phyloP scores from a whole-genome alignment of 2,113 vertebrate genomes.

The Jaculus jaculus region DNA sequence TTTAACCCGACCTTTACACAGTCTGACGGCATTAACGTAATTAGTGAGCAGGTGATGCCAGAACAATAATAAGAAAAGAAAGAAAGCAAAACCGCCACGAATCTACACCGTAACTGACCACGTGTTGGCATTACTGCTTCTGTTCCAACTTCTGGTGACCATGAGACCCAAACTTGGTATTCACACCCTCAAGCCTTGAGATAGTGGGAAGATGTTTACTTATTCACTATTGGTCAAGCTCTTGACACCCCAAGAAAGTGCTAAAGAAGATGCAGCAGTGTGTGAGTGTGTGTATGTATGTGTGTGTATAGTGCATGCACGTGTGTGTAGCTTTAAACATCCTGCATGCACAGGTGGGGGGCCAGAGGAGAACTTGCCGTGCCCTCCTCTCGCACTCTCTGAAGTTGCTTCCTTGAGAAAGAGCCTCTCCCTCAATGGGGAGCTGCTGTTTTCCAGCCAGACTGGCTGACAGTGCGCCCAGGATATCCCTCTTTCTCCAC shows the following conservation, averaged over 20 bases:
- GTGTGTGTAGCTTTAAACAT: too few species aligned
- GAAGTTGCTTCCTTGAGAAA: too few species aligned
- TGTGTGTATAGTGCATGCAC: too few species aligned
- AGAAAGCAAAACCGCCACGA: not conserved
- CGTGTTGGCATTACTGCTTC: not conserved
- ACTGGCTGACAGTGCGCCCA: too few species aligned
- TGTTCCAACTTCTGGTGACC: not conserved
- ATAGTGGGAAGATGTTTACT: conserved; percentile 52
- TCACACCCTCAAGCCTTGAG: conserved; percentile 42
- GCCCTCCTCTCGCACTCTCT: too few species aligned
- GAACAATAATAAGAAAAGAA: conserved; percentile 19
- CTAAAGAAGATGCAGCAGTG: not conserved
- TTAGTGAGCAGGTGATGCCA: conserved; percentile 72
- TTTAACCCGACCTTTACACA: conserved; percentile 58
- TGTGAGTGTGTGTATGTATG: too few species aligned
- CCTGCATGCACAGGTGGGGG: too few species aligned
- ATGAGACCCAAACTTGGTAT: conserved; percentile 42
- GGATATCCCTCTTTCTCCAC: too few species aligned
- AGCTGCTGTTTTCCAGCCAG: too few species aligned
- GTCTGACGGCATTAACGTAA: conserved; percentile 65
- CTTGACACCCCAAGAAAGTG: conserved; percentile 27
- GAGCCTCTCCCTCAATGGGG: too few species aligned
- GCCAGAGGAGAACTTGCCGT: too few species aligned
- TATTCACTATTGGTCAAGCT: not conserved
- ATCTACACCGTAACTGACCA: not conserved